These are phyloP conservation scores for Synaphobranchus kaupii DNA, from an alignment of 2,797 vertebrate genomes.

Conservation along the genomic window DNA sequence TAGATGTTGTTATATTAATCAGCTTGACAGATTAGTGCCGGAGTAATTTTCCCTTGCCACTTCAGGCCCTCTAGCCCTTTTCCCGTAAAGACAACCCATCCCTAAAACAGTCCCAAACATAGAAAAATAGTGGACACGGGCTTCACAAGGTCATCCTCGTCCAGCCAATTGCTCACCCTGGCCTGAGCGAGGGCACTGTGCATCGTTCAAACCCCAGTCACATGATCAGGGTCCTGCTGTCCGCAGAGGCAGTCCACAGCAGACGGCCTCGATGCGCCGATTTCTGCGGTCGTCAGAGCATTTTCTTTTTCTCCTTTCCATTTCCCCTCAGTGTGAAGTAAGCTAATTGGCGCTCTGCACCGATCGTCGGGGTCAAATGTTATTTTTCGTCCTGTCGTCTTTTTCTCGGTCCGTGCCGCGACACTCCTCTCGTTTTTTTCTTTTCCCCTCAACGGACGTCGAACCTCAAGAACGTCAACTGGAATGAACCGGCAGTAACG, in stretches of 20 bases:
- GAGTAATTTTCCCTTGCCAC: background rate
- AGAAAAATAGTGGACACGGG: background rate
- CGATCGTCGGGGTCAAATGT: background rate
- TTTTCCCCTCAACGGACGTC: conserved; percentile 32
- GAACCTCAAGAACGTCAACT: background rate
- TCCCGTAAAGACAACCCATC: background rate
- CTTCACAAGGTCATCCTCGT: background rate
- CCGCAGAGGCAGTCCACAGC: background rate
- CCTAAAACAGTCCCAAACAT: conserved; percentile 9
- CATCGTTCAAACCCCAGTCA: background rate
- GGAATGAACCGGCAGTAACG: background rate
- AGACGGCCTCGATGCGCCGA: background rate
- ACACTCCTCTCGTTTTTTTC: conserved; percentile 39
- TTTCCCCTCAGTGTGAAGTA: background rate
- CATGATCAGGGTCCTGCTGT: background rate
- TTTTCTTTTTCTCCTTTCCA: background rate
- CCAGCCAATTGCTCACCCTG: background rate
- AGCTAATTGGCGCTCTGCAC: background rate
- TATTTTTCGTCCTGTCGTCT: background rate
- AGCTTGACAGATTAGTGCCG: conserved; percentile 9
- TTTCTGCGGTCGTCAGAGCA: background rate
- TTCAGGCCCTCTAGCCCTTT: background rate
- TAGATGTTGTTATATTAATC: background rate
- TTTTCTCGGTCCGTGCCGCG: conserved; percentile 36
- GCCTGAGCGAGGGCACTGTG: background rate